phyloP scores from a whole-genome alignment of 2,888 invertebrate genomes.

The Vannuccia rotundouncinata region DNA sequence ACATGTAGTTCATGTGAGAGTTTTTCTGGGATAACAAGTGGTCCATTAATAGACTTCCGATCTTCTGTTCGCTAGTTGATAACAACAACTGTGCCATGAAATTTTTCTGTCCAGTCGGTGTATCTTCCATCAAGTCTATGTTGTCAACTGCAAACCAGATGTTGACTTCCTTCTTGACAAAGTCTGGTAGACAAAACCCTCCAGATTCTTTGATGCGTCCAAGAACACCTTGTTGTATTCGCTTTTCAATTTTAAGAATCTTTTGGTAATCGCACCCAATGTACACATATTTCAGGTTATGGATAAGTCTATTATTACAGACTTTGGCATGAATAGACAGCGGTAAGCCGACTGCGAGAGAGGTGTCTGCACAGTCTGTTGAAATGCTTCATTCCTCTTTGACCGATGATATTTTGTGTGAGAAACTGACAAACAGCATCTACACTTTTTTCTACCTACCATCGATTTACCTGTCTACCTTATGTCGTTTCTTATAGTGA shows the following conservation, averaged over 20 bases:
- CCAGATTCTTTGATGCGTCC: conserved; percentile 27
- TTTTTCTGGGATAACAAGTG: conserved; percentile 39
- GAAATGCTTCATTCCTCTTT: conserved; percentile 34
- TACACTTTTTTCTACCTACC: conserved; percentile 38
- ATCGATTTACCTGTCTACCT: no score
- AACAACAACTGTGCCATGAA: no score
- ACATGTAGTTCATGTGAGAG: conserved; percentile 32
- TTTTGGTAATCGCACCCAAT: conserved; percentile 32
- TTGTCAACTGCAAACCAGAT: conserved; percentile 41
- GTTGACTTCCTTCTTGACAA: conserved; percentile 40
- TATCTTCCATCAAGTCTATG: neutral
- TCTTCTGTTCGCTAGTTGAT: no score
- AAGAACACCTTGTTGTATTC: conserved; percentile 38
- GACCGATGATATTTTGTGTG: conserved; percentile 39
- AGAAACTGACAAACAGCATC: conserved; percentile 40
- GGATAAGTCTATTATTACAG: conserved; percentile 22
- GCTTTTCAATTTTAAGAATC: conserved; percentile 33
- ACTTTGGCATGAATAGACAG: conserved; percentile 33
- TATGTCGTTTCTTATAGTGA: no score
- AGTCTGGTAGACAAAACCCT: conserved; percentile 40
- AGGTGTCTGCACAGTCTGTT: conserved; percentile 37
- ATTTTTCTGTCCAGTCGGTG: neutral
- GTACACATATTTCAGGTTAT: conserved; percentile 35
- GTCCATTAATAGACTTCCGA: conserved; percentile 39
- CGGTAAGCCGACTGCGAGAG: conserved; percentile 33